These are phyloP conservation scores for Mactromeris polynyma DNA, from an alignment of 2,888 invertebrate genomes.

Conservation along the genomic window DNA sequence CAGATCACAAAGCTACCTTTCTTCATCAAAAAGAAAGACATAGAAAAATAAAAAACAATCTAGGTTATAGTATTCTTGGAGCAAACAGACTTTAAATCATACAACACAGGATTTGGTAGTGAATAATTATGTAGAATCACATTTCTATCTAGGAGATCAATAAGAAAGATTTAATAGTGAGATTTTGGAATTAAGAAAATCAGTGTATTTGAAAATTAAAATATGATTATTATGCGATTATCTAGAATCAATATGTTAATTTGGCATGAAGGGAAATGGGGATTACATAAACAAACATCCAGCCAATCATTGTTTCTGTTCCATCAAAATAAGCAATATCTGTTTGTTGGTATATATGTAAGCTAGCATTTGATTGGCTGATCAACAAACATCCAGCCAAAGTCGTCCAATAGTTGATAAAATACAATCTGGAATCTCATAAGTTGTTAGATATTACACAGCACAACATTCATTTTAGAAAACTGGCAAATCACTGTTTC, in stretches of 20 bases:
- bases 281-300: neutral
- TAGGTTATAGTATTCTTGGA: neutral
- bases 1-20: neutral
- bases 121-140: neutral
- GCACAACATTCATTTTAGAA: neutral
- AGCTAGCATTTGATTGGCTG: neutral
- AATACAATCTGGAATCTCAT: neutral
- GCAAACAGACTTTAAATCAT: neutral
- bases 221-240: slow-evolving; percentile 1
- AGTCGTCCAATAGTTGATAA: neutral
- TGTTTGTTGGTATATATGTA: neutral
- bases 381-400: neutral
- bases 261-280: slow-evolving; percentile 5
- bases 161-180: neutral
- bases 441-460: neutral
- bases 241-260: neutral
- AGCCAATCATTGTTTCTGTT: neutral
- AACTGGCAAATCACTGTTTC: neutral
- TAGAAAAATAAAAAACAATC: neutral
- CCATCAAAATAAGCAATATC: neutral
- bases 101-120: neutral
- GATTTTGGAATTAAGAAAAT: neutral
- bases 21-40: neutral
- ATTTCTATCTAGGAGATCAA: neutral
- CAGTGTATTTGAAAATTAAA: neutral